A percentile compares a stretch with the other conserved stretches of the same genome.
Conservation (phyloP, 2,797 vertebrate genomes). For the Rhynchotus rufescens region DNA sequence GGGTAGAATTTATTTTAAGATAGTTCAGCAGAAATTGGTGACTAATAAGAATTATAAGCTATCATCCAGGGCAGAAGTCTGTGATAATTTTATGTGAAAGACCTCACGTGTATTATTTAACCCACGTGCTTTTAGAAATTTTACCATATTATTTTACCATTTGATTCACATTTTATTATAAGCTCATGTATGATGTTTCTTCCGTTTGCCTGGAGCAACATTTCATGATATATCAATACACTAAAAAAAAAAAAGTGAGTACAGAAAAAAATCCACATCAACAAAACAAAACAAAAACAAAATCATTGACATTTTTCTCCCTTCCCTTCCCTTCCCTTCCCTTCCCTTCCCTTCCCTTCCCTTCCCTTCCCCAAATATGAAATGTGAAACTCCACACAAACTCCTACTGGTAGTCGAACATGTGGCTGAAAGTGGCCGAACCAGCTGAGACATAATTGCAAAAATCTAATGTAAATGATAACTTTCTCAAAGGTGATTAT, state of each 20-base stretch:
- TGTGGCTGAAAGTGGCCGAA: background rate
- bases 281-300: background rate
- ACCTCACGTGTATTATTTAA: background rate
- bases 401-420: background rate
- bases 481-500: background rate
- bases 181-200: background rate
- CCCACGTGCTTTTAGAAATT: background rate
- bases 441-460: background rate
- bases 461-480: background rate
- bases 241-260: background rate
- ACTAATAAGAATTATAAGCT: background rate
- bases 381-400: background rate
- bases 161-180: fast-evolving
- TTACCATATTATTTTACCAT: background rate
- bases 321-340: too few species aligned
- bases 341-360: too few species aligned
- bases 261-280: background rate
- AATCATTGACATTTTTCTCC: fast-evolving
- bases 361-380: too few species aligned
- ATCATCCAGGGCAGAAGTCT: background rate
- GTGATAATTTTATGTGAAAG: background rate
- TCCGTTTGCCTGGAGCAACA: background rate
- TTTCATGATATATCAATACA: fast-evolving
- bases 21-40: background rate
- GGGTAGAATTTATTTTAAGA: background rate